Conservation (phyloP, 2,888 invertebrate genomes). For the Mesorhabditis sp. region DNA sequence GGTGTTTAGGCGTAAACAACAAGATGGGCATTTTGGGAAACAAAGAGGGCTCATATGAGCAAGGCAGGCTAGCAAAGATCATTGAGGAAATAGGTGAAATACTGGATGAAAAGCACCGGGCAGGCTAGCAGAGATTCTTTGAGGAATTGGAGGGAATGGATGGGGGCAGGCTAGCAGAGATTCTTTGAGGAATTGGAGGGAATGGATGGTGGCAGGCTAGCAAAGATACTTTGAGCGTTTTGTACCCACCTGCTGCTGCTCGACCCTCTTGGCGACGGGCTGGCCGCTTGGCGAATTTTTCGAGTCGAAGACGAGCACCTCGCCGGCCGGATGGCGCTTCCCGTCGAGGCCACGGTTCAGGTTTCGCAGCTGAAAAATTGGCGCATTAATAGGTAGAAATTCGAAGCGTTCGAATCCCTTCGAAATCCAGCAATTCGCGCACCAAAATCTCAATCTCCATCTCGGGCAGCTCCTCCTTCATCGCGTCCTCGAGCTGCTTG, state of each 20-base stretch:
- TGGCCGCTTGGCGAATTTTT: background rate
- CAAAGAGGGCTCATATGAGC: too few relatives aligned
- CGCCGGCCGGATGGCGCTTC: background rate
- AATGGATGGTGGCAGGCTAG: too few relatives aligned
- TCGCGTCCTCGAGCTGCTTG: background rate
- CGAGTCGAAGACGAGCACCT: background rate
- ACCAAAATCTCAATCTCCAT: conserved; percentile 4
- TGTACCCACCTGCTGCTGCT: conserved; percentile 2
- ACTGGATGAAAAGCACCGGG: too few relatives aligned
- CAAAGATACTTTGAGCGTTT: background rate
- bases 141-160: too few relatives aligned
- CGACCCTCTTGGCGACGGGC: background rate
- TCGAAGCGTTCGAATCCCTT: background rate
- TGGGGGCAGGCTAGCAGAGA: too few relatives aligned
- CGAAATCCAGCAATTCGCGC: background rate
- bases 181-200: too few relatives aligned
- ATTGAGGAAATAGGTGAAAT: too few relatives aligned
- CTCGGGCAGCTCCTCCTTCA: background rate
- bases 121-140: too few relatives aligned
- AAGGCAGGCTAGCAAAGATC: too few relatives aligned
- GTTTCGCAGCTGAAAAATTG: background rate
- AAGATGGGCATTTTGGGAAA: too few relatives aligned
- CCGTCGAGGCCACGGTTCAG: background rate
- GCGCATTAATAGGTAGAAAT: too few relatives aligned
- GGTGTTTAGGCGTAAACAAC: too few relatives aligned